These are phyloP conservation scores for Brachionus rubens DNA, from an alignment of 1,140 invertebrate genomes.

Conservation along the genomic window DNA sequence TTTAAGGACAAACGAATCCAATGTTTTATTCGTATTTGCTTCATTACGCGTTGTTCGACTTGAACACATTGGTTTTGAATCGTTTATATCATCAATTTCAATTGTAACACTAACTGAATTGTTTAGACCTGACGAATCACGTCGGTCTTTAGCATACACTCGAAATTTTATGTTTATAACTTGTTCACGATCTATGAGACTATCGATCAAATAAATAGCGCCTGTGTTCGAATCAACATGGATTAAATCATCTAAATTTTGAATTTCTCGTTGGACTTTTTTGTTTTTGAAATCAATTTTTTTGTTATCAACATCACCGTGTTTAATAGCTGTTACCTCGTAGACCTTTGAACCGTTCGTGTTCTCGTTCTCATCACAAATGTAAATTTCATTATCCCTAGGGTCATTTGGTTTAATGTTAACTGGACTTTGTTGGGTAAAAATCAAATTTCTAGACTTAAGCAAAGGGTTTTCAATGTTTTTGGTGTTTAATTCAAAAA, in stretches of 20 bases:
- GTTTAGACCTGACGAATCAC: background rate
- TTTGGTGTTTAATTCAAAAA: conserved; percentile 5
- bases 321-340: conserved; percentile 2
- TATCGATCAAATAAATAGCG: background rate
- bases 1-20: background rate
- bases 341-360: background rate
- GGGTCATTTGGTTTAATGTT: background rate
- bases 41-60: background rate
- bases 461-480: background rate
- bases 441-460: background rate
- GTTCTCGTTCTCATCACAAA: background rate
- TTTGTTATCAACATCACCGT: background rate
- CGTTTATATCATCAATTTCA: conserved; percentile 22
- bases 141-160: background rate
- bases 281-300: background rate
- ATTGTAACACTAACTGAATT: background rate
- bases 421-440: background rate
- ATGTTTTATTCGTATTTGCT: background rate
- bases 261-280: background rate
- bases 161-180: conserved; percentile 11
- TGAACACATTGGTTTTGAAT: background rate
- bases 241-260: conserved; percentile 1
- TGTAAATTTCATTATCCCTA: background rate
- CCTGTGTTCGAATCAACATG: background rate
- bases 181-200: conserved; percentile 2